Percentiles rank a stretch among this genome's conserved stretches.
phyloP scores from a whole-genome alignment of 1,140 invertebrate species.

The Drosophila orena region DNA sequence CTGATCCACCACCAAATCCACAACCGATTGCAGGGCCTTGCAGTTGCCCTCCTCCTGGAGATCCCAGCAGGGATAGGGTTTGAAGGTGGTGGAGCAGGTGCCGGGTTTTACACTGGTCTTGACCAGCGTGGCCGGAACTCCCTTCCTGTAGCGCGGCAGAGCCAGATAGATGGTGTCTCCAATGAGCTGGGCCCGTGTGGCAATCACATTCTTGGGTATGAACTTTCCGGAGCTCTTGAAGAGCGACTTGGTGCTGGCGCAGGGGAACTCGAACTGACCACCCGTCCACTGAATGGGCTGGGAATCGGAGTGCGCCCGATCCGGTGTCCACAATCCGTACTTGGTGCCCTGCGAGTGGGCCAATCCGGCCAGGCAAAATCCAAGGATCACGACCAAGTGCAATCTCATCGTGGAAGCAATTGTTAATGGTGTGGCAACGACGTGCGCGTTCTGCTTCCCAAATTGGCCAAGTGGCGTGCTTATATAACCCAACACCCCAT shows the following conservation, averaged over 20 bases:
- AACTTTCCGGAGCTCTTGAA: constrained; percentile 86
- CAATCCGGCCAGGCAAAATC: neutral
- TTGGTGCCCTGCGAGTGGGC: constrained; percentile 64
- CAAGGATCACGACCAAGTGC: constrained; percentile 22
- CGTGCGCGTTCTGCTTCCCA: constrained; percentile 35
- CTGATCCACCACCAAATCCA: constrained; percentile 87
- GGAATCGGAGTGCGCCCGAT: constrained; percentile 63
- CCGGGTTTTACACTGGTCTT: constrained; percentile 85
- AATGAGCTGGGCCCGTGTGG: constrained; percentile 86
- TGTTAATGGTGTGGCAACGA: constrained; percentile 23
- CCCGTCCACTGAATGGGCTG: constrained; percentile 85
- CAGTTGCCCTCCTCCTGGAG: constrained; percentile 87
- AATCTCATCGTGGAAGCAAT: constrained; percentile 37
- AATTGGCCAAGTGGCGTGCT: constrained; percentile 35
- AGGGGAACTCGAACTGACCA: constrained; percentile 86
- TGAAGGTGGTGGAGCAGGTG: constrained; percentile 84
- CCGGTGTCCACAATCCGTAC: constrained; percentile 73
- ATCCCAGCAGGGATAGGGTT: constrained; percentile 87
- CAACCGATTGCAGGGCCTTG: constrained; percentile 87
- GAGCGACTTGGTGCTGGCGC: constrained; percentile 85
- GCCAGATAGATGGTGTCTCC: constrained; percentile 86
- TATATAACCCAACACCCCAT: constrained; percentile 56
- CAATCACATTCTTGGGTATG: constrained; percentile 87
- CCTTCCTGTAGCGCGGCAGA: constrained; percentile 86
- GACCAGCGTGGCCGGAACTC: constrained; percentile 86